Evolutionary conservation across 2,113 vertebrate species (phyloP), one percentile per base, ranked within the genome.

Genomic region (Excalfactoria chinensis): DNA sequence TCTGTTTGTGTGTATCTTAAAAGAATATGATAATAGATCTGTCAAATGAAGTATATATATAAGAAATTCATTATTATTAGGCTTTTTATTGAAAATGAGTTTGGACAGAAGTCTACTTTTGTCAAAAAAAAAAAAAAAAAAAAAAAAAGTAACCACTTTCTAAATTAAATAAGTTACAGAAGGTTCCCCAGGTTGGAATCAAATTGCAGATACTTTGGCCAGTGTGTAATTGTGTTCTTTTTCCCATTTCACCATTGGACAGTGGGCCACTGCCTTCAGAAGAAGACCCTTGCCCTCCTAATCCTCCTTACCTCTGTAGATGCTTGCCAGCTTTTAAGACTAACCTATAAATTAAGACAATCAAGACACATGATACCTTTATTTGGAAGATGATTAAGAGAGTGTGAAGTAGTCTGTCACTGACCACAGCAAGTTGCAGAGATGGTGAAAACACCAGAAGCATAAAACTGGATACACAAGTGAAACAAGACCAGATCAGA

Each of bases 381-480:
- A 41, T 69, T 67, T 48, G 41, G 9, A 86, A 49, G 7, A 9
- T 82, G 71, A 30, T 80, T 55, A 44, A n/a, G 69, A 35, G 5
- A 64, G 8, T 30, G 19, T 59, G 72, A 86, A 81, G 32, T 23
- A 84, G 62, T 53, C 51, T 79, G 85, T 86, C 23, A 51, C 46
- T 83, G 73, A 60, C 74, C 89, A 78, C 56, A 30, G 6, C 25
- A 37, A 37, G 22, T 35, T 46, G 37, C 85, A 90, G 32, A 78
- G 53, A 92, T 80, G 16, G 20, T 28, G 32, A 77, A 92, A 80
- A 49, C 46, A 78, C 30, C 46, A 92, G 58, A 71, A 94, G 51
- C 35, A 83, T 51, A 93, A 93, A 95, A 93, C 93, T 84, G 77
- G 93, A 81, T 93, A 26, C n/a, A 28, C 89, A 84, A 92, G 94